Percentiles rank a stretch among this genome's conserved stretches.
These are phyloP conservation scores for Pseudococcus jackbeardsleyi DNA, from an alignment of 2,888 invertebrate species.

Conservation along the genomic window DNA sequence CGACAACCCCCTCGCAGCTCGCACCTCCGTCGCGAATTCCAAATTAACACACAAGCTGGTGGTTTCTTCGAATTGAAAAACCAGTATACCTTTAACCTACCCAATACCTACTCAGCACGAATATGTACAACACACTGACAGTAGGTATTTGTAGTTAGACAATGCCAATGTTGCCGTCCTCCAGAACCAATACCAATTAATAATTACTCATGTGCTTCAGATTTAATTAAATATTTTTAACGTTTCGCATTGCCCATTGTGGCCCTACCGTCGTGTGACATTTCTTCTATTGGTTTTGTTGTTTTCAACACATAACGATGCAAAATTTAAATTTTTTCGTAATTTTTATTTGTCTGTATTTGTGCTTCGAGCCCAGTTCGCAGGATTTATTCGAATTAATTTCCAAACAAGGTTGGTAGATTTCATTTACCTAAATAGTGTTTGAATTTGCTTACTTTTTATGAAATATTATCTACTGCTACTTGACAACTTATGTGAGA, in stretches of 20 bases:
- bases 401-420: slow-evolving; percentile 33
- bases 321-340: neutral
- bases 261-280: neutral
- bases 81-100: neutral
- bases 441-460: neutral
- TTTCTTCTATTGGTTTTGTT: neutral
- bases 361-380: neutral
- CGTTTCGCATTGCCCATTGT: neutral
- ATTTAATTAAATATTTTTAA: slow-evolving; percentile 14
- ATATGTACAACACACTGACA: neutral
- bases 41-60: neutral
- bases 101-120: neutral
- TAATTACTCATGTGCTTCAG: slow-evolving; percentile 23
- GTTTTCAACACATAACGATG: neutral
- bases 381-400: slow-evolving; percentile 37
- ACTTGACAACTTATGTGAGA: too few relatives aligned
- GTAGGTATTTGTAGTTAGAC: slow-evolving; percentile 5
- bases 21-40: neutral
- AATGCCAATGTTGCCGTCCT: slow-evolving; percentile 50
- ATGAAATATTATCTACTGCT: neutral
- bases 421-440: neutral
- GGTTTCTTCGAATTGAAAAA: slow-evolving; percentile 38
- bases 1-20: neutral
- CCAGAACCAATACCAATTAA: neutral
- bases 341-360: neutral